These are phyloP conservation scores for Drosophila erecta DNA, from an alignment of 1,140 invertebrate genomes.

Conservation along the genomic window DNA sequence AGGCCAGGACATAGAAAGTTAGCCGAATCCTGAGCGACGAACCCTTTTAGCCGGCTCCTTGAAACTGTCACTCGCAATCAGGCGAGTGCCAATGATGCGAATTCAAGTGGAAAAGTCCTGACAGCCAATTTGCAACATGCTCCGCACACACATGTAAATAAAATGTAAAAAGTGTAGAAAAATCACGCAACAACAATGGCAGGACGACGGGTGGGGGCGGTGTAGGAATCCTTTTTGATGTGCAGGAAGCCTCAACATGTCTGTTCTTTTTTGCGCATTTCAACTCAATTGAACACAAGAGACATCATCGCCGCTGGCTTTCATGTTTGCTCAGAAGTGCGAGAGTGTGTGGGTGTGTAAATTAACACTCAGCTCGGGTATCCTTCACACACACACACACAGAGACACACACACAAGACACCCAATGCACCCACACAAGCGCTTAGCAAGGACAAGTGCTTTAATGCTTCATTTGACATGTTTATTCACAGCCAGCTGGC, in stretches of 20 bases:
- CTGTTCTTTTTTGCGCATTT: slow-evolving; percentile 34
- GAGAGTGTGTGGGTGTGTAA: slow-evolving; percentile 30
- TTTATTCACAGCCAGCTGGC: slow-evolving; percentile 76
- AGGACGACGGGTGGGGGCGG: not conserved
- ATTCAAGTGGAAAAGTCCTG: slow-evolving; percentile 74
- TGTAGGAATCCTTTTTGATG: slow-evolving; percentile 43
- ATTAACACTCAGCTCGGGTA: slow-evolving; percentile 42
- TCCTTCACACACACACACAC: slow-evolving; percentile 16
- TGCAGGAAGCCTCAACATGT: slow-evolving; percentile 51
- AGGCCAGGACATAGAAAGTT: slow-evolving; percentile 8
- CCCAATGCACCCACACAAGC: slow-evolving; percentile 2
- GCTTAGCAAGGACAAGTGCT: slow-evolving; percentile 70
- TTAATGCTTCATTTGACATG: slow-evolving; percentile 79
- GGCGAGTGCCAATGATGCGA: slow-evolving; percentile 68
- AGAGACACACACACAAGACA: slow-evolving; percentile 6
- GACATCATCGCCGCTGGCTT: slow-evolving; percentile 47
- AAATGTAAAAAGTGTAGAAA: slow-evolving; percentile 44
- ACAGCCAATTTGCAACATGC: slow-evolving; percentile 71
- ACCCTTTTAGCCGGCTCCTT: slow-evolving; percentile 63
- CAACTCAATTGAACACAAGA: slow-evolving; percentile 53
- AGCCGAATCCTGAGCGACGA: slow-evolving; percentile 24
- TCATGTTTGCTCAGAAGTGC: slow-evolving; percentile 45
- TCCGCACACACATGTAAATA: slow-evolving; percentile 46
- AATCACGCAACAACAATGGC: slow-evolving; percentile 19
- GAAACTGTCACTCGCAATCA: slow-evolving; percentile 78